These are phyloP conservation scores for Aphelinus atriplicis DNA, from an alignment of 1,140 invertebrate species.

Conservation along the genomic window DNA sequence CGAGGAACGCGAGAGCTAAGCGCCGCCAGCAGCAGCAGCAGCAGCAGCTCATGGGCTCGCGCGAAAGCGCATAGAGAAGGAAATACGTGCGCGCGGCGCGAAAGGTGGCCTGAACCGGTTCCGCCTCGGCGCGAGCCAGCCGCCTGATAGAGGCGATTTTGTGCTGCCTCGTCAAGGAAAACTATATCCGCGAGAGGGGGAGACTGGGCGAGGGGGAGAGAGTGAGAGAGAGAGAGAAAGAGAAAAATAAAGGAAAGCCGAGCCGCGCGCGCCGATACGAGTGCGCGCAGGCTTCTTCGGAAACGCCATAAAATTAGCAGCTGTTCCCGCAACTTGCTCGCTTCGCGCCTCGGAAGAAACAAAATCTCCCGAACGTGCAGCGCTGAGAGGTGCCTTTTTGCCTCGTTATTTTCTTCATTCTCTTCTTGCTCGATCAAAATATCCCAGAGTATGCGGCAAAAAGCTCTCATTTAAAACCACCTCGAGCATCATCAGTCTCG, in stretches of 20 bases:
- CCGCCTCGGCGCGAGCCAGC: constrained; percentile 5
- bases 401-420: constrained; percentile 15
- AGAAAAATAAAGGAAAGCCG: too few species aligned
- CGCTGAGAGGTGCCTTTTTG: constrained; percentile 14
- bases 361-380: constrained; percentile 6
- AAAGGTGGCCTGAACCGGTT: constrained; percentile 24
- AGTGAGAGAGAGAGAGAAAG: too few species aligned
- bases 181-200: constrained; percentile 6
- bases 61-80: constrained; percentile 18
- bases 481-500: background rate
- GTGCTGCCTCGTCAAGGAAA: constrained; percentile 35
- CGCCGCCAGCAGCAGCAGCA: too few species aligned
- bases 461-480: constrained; percentile 19
- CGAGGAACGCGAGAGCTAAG: too few species aligned
- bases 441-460: background rate
- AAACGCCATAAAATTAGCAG: constrained; percentile 41
- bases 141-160: constrained; percentile 11
- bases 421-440: constrained; percentile 24
- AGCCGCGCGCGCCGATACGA: background rate
- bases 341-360: constrained; percentile 9
- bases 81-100: background rate
- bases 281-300: constrained; percentile 20
- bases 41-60: too few species aligned
- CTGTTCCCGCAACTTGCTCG: constrained; percentile 19
- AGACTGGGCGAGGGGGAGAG: background rate